These are phyloP conservation scores for Lampris megalopsis DNA, from an alignment of 2,113 vertebrate species.

Conservation along the genomic window DNA sequence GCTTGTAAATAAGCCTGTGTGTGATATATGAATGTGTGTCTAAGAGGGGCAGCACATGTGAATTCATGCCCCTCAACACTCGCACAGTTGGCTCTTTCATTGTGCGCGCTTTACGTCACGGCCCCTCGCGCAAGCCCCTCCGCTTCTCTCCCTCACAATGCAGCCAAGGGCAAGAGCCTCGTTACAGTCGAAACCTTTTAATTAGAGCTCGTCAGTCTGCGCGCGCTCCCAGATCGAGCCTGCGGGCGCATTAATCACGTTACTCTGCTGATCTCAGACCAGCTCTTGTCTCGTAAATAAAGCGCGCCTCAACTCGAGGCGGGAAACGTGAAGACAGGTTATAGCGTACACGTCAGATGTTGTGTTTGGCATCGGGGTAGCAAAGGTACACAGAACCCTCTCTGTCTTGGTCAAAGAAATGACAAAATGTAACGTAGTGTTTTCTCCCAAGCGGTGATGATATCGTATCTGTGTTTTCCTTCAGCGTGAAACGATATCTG, in stretches of 20 bases:
- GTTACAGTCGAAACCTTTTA: conserved; percentile 59
- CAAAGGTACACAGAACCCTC: conserved; percentile 61
- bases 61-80: conserved; percentile 57
- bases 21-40: conserved; percentile 37
- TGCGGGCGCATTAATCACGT: conserved; percentile 62
- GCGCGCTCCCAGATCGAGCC: conserved; percentile 22
- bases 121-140: conserved; percentile 31
- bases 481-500: conserved; percentile 40
- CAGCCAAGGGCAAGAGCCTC: conserved; percentile 56
- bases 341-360: conserved; percentile 66
- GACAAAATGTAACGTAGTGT: conserved; percentile 40
- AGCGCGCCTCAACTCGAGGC: conserved; percentile 45
- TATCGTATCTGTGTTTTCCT: conserved; percentile 56
- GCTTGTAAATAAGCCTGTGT: background rate
- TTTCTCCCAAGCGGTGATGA: conserved; percentile 52
- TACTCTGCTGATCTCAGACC: conserved; percentile 45
- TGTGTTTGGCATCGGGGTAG: conserved; percentile 67
- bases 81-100: conserved; percentile 66
- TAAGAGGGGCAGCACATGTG: conserved; percentile 49
- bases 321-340: conserved; percentile 74
- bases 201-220: conserved; percentile 56
- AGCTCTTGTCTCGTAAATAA: conserved; percentile 67
- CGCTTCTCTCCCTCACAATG: conserved; percentile 49
- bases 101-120: conserved; percentile 50
- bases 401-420: conserved; percentile 70